A percentile compares a stretch with the other conserved stretches of the same genome.
Evolutionary conservation across 2,797 vertebrate genomes (phyloP).

Genomic region (Crax fasciolata): DNA sequence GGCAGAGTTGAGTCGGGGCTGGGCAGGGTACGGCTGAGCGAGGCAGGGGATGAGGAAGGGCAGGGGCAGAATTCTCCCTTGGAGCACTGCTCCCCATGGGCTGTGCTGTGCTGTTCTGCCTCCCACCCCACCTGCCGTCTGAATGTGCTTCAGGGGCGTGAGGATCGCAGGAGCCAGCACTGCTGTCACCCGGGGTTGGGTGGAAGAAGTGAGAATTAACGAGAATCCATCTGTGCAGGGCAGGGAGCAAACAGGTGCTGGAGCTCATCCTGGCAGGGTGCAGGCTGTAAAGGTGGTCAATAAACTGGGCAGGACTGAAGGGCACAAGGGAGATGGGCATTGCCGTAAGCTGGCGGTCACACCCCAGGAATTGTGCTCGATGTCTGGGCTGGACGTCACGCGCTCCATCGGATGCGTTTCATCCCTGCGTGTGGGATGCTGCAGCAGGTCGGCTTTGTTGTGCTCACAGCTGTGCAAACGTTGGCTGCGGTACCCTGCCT

Average conservation of each 20-base stretch:
- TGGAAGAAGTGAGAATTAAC: fast-evolving
- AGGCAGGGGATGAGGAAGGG: background rate
- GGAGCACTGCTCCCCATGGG: fast-evolving
- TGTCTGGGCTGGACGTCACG: fast-evolving
- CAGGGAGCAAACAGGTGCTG: fast-evolving
- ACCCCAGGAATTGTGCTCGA: fast-evolving
- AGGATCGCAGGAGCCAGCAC: fast-evolving
- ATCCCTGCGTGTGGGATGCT: background rate
- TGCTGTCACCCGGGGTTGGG: fast-evolving
- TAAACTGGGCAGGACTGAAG: background rate
- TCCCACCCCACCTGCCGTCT: fast-evolving
- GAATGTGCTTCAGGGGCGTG: fast-evolving
- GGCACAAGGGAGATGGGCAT: fast-evolving
- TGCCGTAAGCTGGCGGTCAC: fast-evolving
- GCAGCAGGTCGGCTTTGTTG: conserved; percentile 66
- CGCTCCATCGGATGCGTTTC: fast-evolving
- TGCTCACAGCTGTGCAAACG: background rate
- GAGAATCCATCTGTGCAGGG: fast-evolving
- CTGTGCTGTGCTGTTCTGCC: fast-evolving
- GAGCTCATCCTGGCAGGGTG: fast-evolving
- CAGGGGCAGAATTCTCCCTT: background rate
- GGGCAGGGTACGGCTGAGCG: background rate
- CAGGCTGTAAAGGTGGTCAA: fast-evolving
- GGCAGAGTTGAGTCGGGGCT: background rate
- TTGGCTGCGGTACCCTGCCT: background rate